A percentile compares a stretch with the other conserved stretches of the same genome.
Evolutionary conservation across 2,113 vertebrate genomes (phyloP).

Genomic region (Eidolon helvum): DNA sequence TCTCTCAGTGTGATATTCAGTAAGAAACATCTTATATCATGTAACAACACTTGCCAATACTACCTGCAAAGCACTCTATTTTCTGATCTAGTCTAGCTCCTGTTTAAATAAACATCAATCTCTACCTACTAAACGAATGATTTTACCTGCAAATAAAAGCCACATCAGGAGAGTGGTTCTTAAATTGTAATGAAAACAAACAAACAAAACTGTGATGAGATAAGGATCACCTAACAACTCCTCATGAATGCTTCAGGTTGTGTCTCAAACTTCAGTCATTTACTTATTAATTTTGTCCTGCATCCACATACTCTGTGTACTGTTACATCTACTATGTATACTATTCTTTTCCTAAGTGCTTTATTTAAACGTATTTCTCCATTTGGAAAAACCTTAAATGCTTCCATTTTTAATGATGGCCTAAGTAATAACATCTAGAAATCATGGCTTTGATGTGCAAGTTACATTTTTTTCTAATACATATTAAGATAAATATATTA

Average conservation of each 20-base stretch:
- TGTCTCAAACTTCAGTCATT: not conserved
- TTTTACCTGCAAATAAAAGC: not conserved
- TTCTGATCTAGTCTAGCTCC: not conserved
- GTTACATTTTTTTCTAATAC: not conserved
- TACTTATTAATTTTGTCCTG: not conserved
- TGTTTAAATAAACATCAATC: not conserved
- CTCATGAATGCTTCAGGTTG: not conserved
- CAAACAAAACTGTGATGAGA: not conserved
- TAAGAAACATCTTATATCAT: not conserved
- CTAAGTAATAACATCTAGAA: constrained; percentile 2
- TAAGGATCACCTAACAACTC: not conserved
- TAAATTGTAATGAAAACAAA: not conserved
- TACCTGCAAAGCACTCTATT: not conserved
- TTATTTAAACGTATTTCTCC: not conserved
- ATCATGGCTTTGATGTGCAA: not conserved
- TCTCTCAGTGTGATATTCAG: not conserved
- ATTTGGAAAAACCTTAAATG: not conserved
- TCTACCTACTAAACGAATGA: not conserved
- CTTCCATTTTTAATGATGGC: not conserved
- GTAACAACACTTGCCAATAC: not conserved
- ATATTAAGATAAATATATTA: not conserved
- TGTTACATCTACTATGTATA: not conserved
- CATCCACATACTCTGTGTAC: not conserved
- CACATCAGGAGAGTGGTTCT: not conserved
- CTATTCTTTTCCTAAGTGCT: not conserved